Conservation (phyloP, 2,797 vertebrate genomes). For the Enteromius mattozi region DNA sequence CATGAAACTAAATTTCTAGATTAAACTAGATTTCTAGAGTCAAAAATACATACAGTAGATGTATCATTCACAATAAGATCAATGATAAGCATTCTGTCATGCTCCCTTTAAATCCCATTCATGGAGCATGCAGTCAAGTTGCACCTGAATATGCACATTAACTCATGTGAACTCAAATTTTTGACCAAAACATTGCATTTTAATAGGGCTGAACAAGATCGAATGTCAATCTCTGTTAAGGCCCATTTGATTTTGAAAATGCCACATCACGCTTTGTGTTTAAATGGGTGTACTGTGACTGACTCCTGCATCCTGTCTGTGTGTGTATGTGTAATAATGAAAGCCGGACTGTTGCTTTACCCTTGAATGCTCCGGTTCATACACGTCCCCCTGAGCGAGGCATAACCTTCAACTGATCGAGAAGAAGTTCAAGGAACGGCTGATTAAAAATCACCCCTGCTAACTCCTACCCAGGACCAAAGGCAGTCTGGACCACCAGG, state of each 20-base stretch:
- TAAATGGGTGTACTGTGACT: constrained; percentile 44
- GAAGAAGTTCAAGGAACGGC: constrained; percentile 39
- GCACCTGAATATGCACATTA: not conserved
- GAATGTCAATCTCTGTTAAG: not conserved
- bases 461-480: constrained; percentile 36
- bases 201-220: constrained; percentile 1
- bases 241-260: constrained; percentile 44
- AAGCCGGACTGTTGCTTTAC: constrained; percentile 43
- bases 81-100: not conserved
- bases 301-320: constrained; percentile 52
- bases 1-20: not conserved
- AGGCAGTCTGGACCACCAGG: constrained; percentile 37
- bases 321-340: constrained; percentile 22
- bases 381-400: constrained; percentile 40
- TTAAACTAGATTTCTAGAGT: not conserved
- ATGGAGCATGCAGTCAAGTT: constrained; percentile 8
- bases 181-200: constrained; percentile 2
- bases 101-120: not conserved
- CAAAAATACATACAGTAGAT: not conserved
- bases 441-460: constrained; percentile 48
- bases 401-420: constrained; percentile 58
- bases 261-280: constrained; percentile 39
- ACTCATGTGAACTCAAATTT: not conserved
- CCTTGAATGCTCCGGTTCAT: constrained; percentile 48
- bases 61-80: not conserved